Base-by-base conservation (phyloP, 2,888 invertebrate species). In the Epiblema foenella region DNA sequence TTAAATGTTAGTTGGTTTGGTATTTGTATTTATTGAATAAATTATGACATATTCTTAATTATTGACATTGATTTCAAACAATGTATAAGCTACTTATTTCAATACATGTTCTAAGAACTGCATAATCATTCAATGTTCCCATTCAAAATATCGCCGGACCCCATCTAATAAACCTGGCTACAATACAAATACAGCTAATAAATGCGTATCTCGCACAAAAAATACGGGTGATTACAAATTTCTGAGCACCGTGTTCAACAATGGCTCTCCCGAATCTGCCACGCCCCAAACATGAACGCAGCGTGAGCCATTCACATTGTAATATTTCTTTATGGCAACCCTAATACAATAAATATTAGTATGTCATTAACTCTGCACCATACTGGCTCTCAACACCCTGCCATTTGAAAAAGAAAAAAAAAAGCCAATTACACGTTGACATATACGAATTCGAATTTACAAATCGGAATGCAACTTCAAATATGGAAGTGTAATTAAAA, bases 301-400 rank as follows among this genome's bases (percentile, higher is more conserved):
- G 91, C 92, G 83, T 90, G 92, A 89, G 78, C 88, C 76, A 89
- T 91, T 90, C 87, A 84, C 79, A 91, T 89, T 90, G 85, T 88
- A 91, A 90, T 91, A 90, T 87, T 89, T 85, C 85, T 85, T 76
- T 90, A 87, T 88, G 88, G 87, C 85, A 87, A 86, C 89, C 88
- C 90, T 93, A 91, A 92, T 93, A 93, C 89, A 93, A 93, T 93
- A 93, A 92, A 87, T 86, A 88, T 92, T 89, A 91, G 84, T 88
- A 78, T 90, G 86, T 91, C 90, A 93, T 93, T 93, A 93, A 84
- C 85, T 81, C 79, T 79, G 87, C 90, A 87, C 86, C 89, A 88
- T 84, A 89, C 90, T 88, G 88, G 86, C 87, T 84, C 84, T 87
- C 86, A 86, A 83, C 90, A 87, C 89, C 84, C 81, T 78, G 79